phyloP scores from a whole-genome alignment of 2,113 vertebrate species.

The Saguinus imperator region DNA sequence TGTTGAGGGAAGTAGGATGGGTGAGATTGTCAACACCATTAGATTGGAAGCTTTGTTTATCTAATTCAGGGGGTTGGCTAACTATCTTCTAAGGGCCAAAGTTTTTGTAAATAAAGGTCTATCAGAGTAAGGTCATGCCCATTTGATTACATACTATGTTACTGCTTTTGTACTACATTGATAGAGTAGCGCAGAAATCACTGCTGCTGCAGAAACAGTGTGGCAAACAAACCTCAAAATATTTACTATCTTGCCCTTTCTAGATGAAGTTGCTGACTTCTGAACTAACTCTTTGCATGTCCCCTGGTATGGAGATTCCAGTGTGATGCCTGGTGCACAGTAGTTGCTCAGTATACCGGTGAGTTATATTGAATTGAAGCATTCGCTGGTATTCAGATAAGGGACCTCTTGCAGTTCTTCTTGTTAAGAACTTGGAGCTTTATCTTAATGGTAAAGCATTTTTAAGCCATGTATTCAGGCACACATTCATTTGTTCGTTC shows the following conservation, averaged over 20 bases:
- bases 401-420: not conserved
- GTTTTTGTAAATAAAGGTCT: not conserved
- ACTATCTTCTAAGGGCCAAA: not conserved
- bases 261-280: not conserved
- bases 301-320: not conserved
- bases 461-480: not conserved
- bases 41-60: not conserved
- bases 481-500: not conserved
- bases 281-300: not conserved
- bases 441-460: not conserved
- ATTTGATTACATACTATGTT: not conserved
- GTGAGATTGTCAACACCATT: not conserved
- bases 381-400: not conserved
- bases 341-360: not conserved
- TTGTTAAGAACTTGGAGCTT: not conserved
- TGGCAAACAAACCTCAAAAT: not conserved
- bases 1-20: not conserved
- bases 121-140: not conserved
- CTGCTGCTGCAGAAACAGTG: not conserved
- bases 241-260: not conserved
- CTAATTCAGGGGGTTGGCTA: not conserved
- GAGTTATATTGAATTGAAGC: not conserved
- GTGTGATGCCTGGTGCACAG: not conserved
- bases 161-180: not conserved
- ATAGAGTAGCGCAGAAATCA: not conserved